These are phyloP conservation scores for Drosophila asahinai DNA, from an alignment of 1,140 invertebrate species.

Conservation along the genomic window DNA sequence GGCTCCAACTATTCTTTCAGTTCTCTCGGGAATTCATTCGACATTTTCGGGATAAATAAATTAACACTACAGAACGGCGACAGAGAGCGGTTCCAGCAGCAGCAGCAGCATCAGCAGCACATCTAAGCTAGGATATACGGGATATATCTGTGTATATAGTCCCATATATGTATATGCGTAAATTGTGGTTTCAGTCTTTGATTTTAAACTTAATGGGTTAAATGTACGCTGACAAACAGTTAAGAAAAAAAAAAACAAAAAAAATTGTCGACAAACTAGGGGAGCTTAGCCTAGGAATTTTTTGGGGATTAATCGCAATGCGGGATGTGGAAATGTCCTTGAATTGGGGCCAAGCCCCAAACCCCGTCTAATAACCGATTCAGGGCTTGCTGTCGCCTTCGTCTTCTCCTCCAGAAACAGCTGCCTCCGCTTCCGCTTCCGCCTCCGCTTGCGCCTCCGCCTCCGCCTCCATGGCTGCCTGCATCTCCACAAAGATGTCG, in stretches of 20 bases:
- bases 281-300: constrained; percentile 21
- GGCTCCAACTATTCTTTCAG: constrained; percentile 9
- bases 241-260: constrained; percentile 44
- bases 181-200: constrained; percentile 70
- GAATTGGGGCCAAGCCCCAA: constrained; percentile 35
- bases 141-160: constrained; percentile 2
- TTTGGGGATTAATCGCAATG: constrained; percentile 18
- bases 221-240: constrained; percentile 37
- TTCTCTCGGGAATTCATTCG: constrained; percentile 16
- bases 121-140: constrained; percentile 44
- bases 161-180: constrained; percentile 42
- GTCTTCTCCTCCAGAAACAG: constrained; percentile 18
- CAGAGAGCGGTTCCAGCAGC: constrained; percentile 29
- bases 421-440: constrained; percentile 15
- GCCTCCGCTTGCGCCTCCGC: not conserved
- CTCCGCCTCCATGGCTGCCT: constrained; percentile 54
- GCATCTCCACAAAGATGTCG: constrained; percentile 89
- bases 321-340: constrained; percentile 31
- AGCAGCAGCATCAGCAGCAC: constrained; percentile 44
- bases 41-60: constrained; percentile 61
- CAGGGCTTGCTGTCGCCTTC: constrained; percentile 4
- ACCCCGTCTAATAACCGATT: constrained; percentile 6
- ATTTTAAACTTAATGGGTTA: constrained; percentile 74
- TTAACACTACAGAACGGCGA: constrained; percentile 53
- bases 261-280: constrained; percentile 23